These are phyloP conservation scores for Aphodius sticticus DNA, from an alignment of 2,888 invertebrate genomes.

Conservation along the genomic window DNA sequence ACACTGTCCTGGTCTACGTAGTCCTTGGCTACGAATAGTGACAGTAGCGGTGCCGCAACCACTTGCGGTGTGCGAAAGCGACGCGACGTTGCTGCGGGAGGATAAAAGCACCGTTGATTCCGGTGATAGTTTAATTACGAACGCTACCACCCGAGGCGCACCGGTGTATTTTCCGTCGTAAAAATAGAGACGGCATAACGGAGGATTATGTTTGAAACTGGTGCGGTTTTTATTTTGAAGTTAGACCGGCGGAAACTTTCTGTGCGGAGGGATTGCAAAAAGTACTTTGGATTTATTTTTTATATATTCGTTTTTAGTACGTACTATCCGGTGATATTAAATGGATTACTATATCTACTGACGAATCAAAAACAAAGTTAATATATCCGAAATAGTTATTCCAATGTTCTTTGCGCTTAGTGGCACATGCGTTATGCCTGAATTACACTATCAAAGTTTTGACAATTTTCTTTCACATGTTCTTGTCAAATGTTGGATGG, in stretches of 20 bases:
- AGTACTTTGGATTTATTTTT: no score
- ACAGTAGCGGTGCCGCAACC: background rate
- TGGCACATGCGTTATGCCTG: no score
- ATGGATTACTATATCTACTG: no score
- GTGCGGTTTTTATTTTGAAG: background rate
- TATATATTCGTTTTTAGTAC: no score
- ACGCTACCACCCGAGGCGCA: background rate
- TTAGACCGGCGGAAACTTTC: background rate
- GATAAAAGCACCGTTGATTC: background rate
- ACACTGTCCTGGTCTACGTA: background rate
- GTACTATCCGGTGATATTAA: no score
- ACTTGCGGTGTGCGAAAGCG: background rate
- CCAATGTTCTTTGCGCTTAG: no score
- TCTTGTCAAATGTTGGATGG: no score
- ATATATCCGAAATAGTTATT: no score
- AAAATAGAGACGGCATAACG: background rate
- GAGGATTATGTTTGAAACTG: background rate
- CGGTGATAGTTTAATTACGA: slow-evolving; percentile 4
- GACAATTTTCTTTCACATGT: no score
- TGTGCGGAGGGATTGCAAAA: no score
- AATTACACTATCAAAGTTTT: no score
- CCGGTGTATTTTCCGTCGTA: background rate
- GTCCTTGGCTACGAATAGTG: background rate
- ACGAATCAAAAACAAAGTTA: no score
- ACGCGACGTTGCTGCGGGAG: background rate